Conservation (phyloP, 2,797 vertebrate species). For the Hozukius guyotensis region DNA sequence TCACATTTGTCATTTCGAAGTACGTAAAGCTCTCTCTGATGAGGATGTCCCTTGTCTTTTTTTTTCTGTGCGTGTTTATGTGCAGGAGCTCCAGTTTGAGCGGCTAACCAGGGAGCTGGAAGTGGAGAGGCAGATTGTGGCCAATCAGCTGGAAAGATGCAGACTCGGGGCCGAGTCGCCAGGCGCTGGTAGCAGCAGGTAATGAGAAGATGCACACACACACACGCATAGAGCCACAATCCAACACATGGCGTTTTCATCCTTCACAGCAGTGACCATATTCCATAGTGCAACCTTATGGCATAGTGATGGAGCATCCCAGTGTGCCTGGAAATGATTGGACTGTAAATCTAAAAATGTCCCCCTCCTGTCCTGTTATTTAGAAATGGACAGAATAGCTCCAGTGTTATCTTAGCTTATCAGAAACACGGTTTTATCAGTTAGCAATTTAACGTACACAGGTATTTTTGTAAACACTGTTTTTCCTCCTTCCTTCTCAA, state of each 20-base stretch:
- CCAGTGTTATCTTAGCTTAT: neutral
- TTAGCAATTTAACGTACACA: neutral
- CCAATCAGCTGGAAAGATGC: slow-evolving; percentile 99
- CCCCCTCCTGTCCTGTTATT: neutral
- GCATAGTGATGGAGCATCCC: slow-evolving; percentile 43
- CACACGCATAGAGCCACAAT: slow-evolving; percentile 20
- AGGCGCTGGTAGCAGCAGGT: slow-evolving; percentile 97
- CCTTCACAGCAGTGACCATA: slow-evolving; percentile 66
- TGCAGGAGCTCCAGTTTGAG: slow-evolving; percentile 98
- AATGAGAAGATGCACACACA: slow-evolving; percentile 69
- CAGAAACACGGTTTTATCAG: neutral
- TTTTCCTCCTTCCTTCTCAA: no score
- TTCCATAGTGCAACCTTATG: slow-evolving; percentile 72
- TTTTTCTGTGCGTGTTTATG: slow-evolving; percentile 44
- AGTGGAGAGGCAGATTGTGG: slow-evolving; percentile 99
- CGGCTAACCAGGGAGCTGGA: slow-evolving; percentile 98
- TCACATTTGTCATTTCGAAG: slow-evolving; percentile 39
- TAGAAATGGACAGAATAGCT: neutral
- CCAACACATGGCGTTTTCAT: slow-evolving; percentile 69
- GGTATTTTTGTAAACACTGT: no score
- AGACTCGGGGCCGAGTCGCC: slow-evolving; percentile 97
- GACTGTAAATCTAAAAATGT: slow-evolving; percentile 14
- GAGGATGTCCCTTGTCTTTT: slow-evolving; percentile 42
- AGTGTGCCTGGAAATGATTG: slow-evolving; percentile 32
- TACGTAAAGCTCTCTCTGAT: slow-evolving; percentile 14